A percentile compares a stretch with the other conserved stretches of the same genome.
Evolutionary conservation across 1,140 invertebrate genomes (phyloP).

Genomic region (Anastatus disparis): DNA sequence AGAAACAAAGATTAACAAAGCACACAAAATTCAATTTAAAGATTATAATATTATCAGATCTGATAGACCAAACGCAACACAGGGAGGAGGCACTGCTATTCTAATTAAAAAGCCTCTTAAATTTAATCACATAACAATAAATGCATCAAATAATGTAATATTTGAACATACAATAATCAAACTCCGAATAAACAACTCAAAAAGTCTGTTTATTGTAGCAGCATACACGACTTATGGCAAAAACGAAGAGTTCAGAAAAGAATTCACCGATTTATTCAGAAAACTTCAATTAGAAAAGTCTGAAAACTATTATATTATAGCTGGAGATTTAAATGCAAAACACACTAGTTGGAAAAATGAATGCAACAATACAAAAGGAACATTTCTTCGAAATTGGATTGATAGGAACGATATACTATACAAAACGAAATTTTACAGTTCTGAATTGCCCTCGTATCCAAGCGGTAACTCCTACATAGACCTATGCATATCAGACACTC

Average conservation of each 20-base stretch:
- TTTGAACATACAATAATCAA: constrained; percentile 35
- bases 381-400: not conserved
- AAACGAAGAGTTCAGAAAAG: constrained; percentile 21
- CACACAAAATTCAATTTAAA: constrained; percentile 32
- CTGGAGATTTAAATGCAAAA: constrained; percentile 21
- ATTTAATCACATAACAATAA: not conserved
- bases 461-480: not conserved
- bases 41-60: constrained; percentile 41
- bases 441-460: not conserved
- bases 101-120: constrained; percentile 39
- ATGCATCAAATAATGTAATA: not conserved
- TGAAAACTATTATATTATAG: constrained; percentile 32
- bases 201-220: constrained; percentile 30
- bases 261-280: not conserved
- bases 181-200: constrained; percentile 11
- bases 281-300: not conserved
- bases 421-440: not conserved
- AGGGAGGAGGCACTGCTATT: constrained; percentile 43
- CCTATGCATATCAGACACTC: not conserved
- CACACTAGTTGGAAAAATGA: not conserved
- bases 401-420: not conserved
- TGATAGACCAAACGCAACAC: constrained; percentile 25
- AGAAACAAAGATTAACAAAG: constrained; percentile 43
- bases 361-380: not conserved
- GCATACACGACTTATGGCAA: constrained; percentile 7